These are phyloP conservation scores for Amblyopsis hoosieri DNA, from an alignment of 2,797 vertebrate species.

Conservation along the genomic window DNA sequence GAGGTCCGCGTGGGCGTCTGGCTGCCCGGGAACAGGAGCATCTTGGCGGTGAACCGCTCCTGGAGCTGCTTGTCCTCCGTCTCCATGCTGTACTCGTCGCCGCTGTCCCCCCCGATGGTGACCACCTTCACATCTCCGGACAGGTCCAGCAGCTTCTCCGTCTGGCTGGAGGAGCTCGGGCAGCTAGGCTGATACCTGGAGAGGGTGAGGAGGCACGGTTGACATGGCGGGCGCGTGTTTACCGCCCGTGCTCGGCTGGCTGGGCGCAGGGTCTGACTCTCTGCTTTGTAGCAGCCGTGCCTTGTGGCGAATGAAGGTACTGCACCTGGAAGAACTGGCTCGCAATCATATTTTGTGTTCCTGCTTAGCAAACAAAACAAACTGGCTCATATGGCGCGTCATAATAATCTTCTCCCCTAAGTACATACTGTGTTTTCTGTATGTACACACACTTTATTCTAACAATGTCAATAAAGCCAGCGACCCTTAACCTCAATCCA, in stretches of 20 bases:
- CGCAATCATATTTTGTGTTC: too few species aligned
- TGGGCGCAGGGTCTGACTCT: too few species aligned
- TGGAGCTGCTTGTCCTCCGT: slow-evolving; percentile 46
- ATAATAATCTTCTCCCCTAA: too few species aligned
- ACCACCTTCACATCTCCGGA: slow-evolving; percentile 79
- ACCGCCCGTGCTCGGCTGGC: background rate
- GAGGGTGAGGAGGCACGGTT: background rate
- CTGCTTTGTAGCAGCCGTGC: too few species aligned
- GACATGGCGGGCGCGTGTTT: background rate
- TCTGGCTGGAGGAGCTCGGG: slow-evolving; percentile 73
- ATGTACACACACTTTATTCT: too few species aligned
- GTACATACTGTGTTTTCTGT: too few species aligned
- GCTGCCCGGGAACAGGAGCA: slow-evolving; percentile 75
- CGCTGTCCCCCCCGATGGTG: slow-evolving; percentile 64
- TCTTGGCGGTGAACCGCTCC: slow-evolving; percentile 67
- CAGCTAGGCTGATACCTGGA: slow-evolving; percentile 88
- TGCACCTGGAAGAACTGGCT: too few species aligned
- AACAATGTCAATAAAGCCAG: too few species aligned
- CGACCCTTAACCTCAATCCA: too few species aligned
- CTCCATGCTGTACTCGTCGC: slow-evolving; percentile 61
- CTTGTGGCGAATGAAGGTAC: too few species aligned
- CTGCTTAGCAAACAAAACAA: too few species aligned
- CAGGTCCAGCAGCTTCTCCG: slow-evolving; percentile 84
- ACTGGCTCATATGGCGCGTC: too few species aligned
- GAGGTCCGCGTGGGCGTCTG: slow-evolving; percentile 82